Base-by-base conservation (phyloP, 2,888 invertebrate species). In the Siphlonurus alternatus region DNA sequence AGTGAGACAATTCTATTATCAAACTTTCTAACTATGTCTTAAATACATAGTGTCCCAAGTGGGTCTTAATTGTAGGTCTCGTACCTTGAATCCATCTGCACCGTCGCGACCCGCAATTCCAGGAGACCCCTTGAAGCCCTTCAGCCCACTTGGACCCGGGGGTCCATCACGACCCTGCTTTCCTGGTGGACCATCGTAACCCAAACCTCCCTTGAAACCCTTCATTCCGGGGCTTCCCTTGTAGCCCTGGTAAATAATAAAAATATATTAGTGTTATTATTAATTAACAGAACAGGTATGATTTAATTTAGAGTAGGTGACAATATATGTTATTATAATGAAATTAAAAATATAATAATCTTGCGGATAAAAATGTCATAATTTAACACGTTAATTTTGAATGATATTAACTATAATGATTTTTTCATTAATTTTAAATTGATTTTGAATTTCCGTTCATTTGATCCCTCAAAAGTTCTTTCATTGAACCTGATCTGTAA, bases 111-210 rank as follows among this genome's bases (percentile, higher is more conserved):
- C 93, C 66, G 79, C 83, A 69, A 82, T 86, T 20, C 93, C 93
- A 0, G 89, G 89, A 1, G 89, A 88, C 61, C 93, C 93, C 75
- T 92, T 91, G 62, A 84, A 83, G n/a, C 92, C 92, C 73, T 92
- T 93, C n/a, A 80, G 80, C 1, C 92, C 93, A 61, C 81, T 74
- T 0, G 82, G 81, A 0, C 84, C 85, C 51, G 71, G 67, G 0
- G 78, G 78, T 1, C 85, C 85, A 20, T 73, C 70, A 66, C 73
- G 70, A n/a, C 89, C 88, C 63, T 80, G 77, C 68, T 80, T 79
- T 53, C 81, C 81, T 68, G 76, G 70, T 1, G 76, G 78, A 2
- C 89, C 89, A 62, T 80, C 78, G 62, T 80, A 81, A 2, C 93
- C 93, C 67, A 85, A 85, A 71, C 88, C 88, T 53, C 93, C 92